These are phyloP conservation scores for Thamnophis elegans DNA, from an alignment of 2,797 vertebrate genomes.

Conservation along the genomic window DNA sequence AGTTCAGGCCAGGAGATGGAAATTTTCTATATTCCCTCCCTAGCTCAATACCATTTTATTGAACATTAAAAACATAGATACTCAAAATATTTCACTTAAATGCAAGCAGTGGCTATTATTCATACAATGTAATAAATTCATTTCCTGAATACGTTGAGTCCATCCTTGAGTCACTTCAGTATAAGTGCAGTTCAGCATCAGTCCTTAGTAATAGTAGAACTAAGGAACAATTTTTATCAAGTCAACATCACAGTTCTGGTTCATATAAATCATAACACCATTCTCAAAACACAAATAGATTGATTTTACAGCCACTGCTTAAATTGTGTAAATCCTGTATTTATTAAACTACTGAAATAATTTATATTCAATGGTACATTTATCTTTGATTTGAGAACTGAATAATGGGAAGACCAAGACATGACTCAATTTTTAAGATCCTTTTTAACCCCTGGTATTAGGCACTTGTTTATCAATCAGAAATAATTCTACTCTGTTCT, in stretches of 20 bases:
- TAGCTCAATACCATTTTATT: background rate
- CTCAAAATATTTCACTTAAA: background rate
- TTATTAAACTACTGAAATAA: background rate
- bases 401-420: background rate
- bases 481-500: background rate
- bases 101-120: background rate
- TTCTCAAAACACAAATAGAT: background rate
- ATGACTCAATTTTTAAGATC: background rate
- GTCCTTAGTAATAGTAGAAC: background rate
- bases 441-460: background rate
- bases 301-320: background rate
- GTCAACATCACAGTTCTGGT: background rate
- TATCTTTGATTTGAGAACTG: background rate
- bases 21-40: background rate
- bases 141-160: background rate
- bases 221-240: background rate
- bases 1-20: background rate
- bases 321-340: background rate
- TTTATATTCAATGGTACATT: background rate
- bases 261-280: background rate
- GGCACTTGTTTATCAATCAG: background rate
- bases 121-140: background rate
- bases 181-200: background rate
- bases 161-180: background rate
- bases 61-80: background rate